Evolutionary conservation across 2,797 vertebrate genomes (phyloP), one percentile per base, ranked within the genome.

Genomic region (Lycodopsis pacificus): DNA sequence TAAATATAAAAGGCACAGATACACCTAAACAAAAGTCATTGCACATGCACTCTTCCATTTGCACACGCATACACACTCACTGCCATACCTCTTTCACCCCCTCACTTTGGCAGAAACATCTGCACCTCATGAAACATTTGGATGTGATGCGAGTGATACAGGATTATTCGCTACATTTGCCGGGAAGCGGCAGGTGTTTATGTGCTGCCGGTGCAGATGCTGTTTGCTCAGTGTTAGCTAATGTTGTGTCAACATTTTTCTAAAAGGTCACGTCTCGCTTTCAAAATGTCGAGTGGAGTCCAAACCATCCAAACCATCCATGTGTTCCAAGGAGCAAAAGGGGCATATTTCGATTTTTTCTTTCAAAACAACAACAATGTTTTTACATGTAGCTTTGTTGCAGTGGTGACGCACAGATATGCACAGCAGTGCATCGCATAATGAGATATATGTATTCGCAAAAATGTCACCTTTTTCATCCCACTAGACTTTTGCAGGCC

Each of bases 141-240:
- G 68, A 68, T 66, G 73, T n/a, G 71, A 80, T 68, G 76, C 42
- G 40, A 30, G 49, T 72, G 76, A 82, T 80, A 17, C 54, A 49
- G 34, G 65, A 81, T 80, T 75, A 79, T 64, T 72, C 19, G 54
- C 54, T 80, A 74, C 74, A 84, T 84, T 87, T 84, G 58, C 80
- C 20, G 17, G 58, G 66, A 79, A 51, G 73, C 15, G 4, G 59
- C 80, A 85, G 83, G 83, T 81, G 82, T 71, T 83, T 53, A 61
- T 71, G 34, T 79, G 42, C 44, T 74, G 57, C 56, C 53, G n/a
- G 48, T 74, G 59, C 73, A 80, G 67, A 84, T 76, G 67, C 81
- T 75, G 73, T 83, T 42, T 82, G 57, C 32, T 79, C 61, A 54
- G 27, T 67, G 27, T 64, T 36, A 14, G 32, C 67, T 67, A 81